phyloP scores from a whole-genome alignment of 2,113 vertebrate species.

The Marmota monax region DNA sequence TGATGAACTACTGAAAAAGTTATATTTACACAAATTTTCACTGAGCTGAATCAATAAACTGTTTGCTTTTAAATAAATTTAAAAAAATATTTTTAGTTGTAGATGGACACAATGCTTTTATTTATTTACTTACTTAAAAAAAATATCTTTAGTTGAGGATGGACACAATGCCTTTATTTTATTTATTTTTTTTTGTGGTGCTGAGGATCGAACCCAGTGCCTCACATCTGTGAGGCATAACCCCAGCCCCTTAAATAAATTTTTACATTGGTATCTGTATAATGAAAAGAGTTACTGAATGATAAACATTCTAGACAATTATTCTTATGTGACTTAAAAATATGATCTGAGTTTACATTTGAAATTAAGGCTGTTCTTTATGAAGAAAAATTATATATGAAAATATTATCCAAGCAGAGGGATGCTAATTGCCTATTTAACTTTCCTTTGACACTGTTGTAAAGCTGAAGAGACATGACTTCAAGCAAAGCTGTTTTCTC shows the following conservation, averaged over 20 bases:
- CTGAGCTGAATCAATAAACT: constrained; percentile 18
- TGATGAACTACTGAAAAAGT: neutral
- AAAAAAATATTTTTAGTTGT: neutral
- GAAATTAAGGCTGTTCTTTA: constrained; percentile 51
- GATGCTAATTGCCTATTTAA: neutral
- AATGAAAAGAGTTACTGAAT: constrained; percentile 21
- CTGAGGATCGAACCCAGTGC: too few relatives aligned
- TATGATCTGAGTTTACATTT: constrained; percentile 6
- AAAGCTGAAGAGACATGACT: neutral
- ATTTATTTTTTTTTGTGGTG: too few relatives aligned
- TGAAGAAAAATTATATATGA: neutral
- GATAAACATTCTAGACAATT: constrained; percentile 31
- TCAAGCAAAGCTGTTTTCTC: neutral
- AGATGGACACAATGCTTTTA: too few relatives aligned
- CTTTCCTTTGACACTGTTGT: neutral
- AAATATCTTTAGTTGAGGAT: too few relatives aligned
- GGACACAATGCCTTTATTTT: too few relatives aligned
- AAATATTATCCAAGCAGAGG: neutral
- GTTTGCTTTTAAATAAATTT: constrained; percentile 20
- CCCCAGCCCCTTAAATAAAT: neutral
- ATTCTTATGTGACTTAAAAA: constrained; percentile 2
- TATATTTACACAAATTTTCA: constrained; percentile 28
- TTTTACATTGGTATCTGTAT: neutral
- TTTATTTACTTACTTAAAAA: neutral
- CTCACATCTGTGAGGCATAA: too few relatives aligned